Evolutionary conservation across 2,888 invertebrate species (phyloP).

Genomic region (Pyrrhia umbra): DNA sequence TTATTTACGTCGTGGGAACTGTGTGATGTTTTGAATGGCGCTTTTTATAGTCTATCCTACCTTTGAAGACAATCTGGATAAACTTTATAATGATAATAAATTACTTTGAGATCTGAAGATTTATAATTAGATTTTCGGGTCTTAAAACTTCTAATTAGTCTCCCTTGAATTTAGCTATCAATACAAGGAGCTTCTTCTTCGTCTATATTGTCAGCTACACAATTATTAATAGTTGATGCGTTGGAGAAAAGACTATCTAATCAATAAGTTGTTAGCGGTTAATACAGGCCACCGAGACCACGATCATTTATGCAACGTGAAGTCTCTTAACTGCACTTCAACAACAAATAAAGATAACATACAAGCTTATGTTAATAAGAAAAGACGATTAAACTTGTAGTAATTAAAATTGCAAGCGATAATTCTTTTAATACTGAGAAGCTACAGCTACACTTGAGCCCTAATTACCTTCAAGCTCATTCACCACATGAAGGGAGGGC

Average conservation of each 20-base stretch:
- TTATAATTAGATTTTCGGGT: not conserved
- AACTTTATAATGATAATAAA: conserved; percentile 1
- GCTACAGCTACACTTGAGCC: conserved; percentile 12
- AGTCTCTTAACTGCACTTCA: no score
- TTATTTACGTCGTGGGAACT: conserved; percentile 80
- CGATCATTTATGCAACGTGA: no score
- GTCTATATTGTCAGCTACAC: not conserved
- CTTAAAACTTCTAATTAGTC: not conserved
- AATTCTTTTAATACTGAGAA: conserved; percentile 25
- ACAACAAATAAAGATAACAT: not conserved
- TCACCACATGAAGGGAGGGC: conserved; percentile 39
- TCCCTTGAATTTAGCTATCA: not conserved
- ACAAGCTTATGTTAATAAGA: not conserved
- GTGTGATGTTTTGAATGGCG: conserved; percentile 34
- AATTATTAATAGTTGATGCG: not conserved
- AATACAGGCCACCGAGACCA: no score
- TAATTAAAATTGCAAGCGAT: conserved; percentile 27
- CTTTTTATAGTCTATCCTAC: conserved; percentile 17
- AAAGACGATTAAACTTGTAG: not conserved
- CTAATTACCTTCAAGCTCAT: conserved; percentile 46
- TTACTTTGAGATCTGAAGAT: not conserved
- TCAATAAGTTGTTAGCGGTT: no score
- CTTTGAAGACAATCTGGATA: conserved; percentile 27
- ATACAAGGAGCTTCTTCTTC: not conserved
- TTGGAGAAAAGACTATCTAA: no score